Conservation (phyloP, 1,140 invertebrate genomes). For the Aphelenchoides fujianensis region DNA sequence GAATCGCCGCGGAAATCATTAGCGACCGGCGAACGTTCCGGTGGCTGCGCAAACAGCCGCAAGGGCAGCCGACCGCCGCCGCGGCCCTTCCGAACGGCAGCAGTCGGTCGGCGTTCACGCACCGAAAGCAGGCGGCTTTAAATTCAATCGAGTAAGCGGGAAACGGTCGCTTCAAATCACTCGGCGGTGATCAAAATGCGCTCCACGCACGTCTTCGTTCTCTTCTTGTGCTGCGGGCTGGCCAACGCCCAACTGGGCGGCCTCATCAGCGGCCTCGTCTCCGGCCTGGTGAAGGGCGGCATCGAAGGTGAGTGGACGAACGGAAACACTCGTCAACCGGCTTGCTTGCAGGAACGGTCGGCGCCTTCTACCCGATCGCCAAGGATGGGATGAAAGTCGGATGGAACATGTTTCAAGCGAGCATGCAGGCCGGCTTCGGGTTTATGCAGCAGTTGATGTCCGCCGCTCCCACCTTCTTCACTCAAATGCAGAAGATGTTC, state of each 20-base stretch:
- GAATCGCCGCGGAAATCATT: no score
- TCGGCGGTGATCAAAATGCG: no score
- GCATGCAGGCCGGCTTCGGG: background rate
- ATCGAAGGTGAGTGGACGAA: background rate
- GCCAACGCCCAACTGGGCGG: constrained; percentile 12
- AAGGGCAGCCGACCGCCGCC: no score
- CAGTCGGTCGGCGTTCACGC: no score
- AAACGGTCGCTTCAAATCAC: no score
- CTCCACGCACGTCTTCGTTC: background rate
- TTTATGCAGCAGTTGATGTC: background rate
- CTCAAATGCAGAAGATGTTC: background rate
- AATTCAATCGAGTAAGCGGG: no score
- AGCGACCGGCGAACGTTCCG: no score
- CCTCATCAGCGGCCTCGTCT: background rate
- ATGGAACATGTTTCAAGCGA: background rate
- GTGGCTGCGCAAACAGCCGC: no score
- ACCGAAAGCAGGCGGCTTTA: no score
- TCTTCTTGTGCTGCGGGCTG: background rate
- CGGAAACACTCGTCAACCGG: background rate
- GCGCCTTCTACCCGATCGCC: background rate
- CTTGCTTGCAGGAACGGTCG: background rate
- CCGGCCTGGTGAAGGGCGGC: background rate
- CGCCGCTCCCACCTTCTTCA: background rate
- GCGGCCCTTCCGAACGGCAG: no score
- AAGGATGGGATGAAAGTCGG: background rate